These are phyloP conservation scores for Saccopteryx leptura DNA, from an alignment of 2,113 vertebrate genomes.

Conservation along the genomic window DNA sequence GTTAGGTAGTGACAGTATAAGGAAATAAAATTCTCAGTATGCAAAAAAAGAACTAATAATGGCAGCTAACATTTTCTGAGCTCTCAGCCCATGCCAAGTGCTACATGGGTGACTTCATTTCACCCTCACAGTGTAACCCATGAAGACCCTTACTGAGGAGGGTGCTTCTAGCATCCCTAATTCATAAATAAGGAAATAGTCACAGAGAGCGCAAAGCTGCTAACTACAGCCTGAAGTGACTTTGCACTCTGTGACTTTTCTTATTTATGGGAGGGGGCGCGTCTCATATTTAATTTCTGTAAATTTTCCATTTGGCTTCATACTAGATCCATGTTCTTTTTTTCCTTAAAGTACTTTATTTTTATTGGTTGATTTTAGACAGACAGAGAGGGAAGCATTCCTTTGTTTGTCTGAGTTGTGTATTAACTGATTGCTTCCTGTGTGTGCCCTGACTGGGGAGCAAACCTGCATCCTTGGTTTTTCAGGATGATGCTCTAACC, in stretches of 20 bases:
- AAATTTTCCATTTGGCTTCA: background rate
- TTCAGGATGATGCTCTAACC: no score
- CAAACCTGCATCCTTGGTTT: no score
- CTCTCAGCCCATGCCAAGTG: background rate
- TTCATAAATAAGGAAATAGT: background rate
- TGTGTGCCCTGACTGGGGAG: no score
- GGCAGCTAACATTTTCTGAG: background rate
- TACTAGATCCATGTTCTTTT: background rate
- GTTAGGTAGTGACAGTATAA: background rate
- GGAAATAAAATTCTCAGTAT: background rate
- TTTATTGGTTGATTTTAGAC: no score
- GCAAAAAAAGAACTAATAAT: background rate
- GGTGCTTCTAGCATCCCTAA: background rate
- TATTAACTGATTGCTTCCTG: no score
- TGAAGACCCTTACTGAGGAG: background rate
- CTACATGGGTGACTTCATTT: background rate
- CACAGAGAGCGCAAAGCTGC: background rate
- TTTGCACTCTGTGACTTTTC: background rate
- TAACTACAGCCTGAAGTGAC: background rate
- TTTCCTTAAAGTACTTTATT: background rate
- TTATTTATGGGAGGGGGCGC: no score
- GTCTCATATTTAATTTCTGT: background rate
- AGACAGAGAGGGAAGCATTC: no score
- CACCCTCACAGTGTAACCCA: background rate
- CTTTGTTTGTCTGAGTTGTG: no score